Evolutionary conservation across 2,888 invertebrate species (phyloP).

Genomic region (Exocentrus adspersus): DNA sequence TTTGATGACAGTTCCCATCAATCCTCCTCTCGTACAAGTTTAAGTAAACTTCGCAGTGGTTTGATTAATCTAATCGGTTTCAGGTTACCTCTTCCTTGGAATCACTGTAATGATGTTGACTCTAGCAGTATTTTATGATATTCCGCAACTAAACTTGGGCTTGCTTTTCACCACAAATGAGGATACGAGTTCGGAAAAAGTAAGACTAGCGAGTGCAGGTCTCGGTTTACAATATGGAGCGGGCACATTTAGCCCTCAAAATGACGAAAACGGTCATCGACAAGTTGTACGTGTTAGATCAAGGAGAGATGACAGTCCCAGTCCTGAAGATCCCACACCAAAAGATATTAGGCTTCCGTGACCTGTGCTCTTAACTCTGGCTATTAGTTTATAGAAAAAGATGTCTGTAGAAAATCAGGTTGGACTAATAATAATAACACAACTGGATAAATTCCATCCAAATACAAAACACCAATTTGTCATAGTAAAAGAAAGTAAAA

Average conservation of each 20-base stretch:
- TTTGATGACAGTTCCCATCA: too few relatives aligned
- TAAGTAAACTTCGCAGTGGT: too few relatives aligned
- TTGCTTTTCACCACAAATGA: conserved; percentile 72
- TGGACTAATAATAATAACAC: conserved; percentile 19
- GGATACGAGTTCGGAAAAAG: conserved; percentile 72
- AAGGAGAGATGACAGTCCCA: conserved; percentile 74
- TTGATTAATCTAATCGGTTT: conserved; percentile 30
- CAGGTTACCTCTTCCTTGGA: conserved; percentile 83
- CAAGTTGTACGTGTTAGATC: conserved; percentile 71
- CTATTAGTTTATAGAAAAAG: conserved; percentile 23
- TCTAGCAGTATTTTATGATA: conserved; percentile 86
- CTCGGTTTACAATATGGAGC: conserved; percentile 63
- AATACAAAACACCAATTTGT: neutral
- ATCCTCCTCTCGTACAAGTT: too few relatives aligned
- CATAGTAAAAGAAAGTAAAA: too few relatives aligned
- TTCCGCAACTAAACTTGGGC: conserved; percentile 87
- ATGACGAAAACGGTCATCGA: conserved; percentile 64
- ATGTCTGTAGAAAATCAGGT: conserved; percentile 20
- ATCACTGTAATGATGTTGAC: conserved; percentile 86
- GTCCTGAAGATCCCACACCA: conserved; percentile 75
- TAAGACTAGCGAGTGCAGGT: conserved; percentile 70
- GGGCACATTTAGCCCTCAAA: conserved; percentile 62
- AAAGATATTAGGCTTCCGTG: conserved; percentile 42
- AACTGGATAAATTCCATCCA: conserved; percentile 22
- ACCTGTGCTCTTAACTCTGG: conserved; percentile 22